Base-by-base conservation (phyloP, 2,797 vertebrate genomes). In the Semotilus atromaculatus region DNA sequence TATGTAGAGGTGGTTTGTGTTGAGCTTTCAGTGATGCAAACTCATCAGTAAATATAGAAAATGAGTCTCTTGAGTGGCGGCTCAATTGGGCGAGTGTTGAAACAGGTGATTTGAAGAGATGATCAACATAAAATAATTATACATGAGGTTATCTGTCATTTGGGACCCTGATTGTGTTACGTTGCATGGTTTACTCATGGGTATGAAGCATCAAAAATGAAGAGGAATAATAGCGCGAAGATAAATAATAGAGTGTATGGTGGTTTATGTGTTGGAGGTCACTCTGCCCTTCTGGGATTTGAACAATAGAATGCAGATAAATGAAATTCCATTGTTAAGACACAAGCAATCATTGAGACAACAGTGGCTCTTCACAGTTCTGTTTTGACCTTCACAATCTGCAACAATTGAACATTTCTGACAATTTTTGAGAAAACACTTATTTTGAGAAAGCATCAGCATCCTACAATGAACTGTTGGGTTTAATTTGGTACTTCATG, bases 41-140 rank as follows among this genome's bases (percentile, higher is more conserved):
- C 55, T 62, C 70, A 64, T 81, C 55, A 82, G 81, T 64, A 74
- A 73, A 74, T 73, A 45, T 53, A 80, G 79, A 80, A 70, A 68
- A 80, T 68, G 45, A 64, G 53, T 73, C 68, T 73, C 68, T n/a
- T 62, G 80, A 82, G 38, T 64, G 38, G 13, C 21, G 16, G 81
- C 21, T 64, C 55, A 80, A 19, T 80, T 16, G 48, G n/a, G 38
- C 1, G 23, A 8, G 16, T 78, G 36, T 68, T 80, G 45, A 82
- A 73, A 73, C 70, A 48, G 55, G 70, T 82, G 36, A 72, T 81
- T 19, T 55, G 40, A 73, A 64, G 29, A 82, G 80, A 34, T 13
- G 19, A 62, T 73, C 55, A 82, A 82, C 40, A 74, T 58, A 74
- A 29, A 36, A 74, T 82, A 64, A 73, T 73, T 51, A 64, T 74